phyloP scores from a whole-genome alignment of 2,113 vertebrate genomes.

The Myiozetetes cayanensis region DNA sequence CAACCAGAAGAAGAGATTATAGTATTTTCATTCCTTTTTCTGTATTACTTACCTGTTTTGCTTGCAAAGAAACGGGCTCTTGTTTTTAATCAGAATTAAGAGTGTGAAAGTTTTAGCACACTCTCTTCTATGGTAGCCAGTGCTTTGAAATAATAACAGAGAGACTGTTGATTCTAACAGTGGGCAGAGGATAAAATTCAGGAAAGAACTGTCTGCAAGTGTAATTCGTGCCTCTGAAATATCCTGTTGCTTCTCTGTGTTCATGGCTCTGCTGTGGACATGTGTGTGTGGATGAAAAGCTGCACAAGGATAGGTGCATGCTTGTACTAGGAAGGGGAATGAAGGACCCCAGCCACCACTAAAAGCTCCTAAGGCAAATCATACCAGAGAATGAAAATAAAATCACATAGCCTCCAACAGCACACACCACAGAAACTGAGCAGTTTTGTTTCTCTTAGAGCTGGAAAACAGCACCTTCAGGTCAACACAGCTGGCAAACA shows the following conservation, averaged over 20 bases:
- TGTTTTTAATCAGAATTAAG: background rate
- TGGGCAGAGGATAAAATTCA: background rate
- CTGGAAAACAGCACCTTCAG: background rate
- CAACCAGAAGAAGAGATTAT: background rate
- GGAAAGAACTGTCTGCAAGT: background rate
- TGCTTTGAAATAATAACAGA: background rate
- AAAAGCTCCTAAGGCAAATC: background rate
- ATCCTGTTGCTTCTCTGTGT: background rate
- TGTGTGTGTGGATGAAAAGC: accelerated
- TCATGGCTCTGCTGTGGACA: background rate
- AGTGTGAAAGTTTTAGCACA: background rate
- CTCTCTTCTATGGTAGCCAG: background rate
- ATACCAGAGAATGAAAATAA: background rate
- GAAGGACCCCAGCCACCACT: background rate
- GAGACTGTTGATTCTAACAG: background rate
- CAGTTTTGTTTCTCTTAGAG: background rate
- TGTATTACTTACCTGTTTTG: background rate
- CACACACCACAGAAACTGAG: accelerated
- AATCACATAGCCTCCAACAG: background rate
- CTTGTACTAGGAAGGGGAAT: background rate
- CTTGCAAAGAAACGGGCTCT: background rate
- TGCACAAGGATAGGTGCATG: background rate
- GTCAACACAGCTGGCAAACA: background rate
- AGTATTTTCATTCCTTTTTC: background rate
- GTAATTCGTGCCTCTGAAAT: background rate